These are phyloP conservation scores for Acrocera orbiculus DNA, from an alignment of 2,888 invertebrate species.

Conservation along the genomic window DNA sequence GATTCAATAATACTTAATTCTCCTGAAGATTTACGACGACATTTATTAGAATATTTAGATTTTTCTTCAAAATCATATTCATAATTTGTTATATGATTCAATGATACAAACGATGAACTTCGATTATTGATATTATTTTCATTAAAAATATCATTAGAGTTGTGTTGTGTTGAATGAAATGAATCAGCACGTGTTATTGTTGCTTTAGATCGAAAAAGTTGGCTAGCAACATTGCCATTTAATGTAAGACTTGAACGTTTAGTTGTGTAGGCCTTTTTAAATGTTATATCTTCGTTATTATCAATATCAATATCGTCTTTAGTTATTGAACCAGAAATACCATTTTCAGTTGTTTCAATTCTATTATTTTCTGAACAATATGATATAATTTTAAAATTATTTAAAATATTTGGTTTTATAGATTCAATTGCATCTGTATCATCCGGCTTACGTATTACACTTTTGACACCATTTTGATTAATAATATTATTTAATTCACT, in stretches of 20 bases:
- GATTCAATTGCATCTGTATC: background rate
- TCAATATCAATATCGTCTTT: too few relatives aligned
- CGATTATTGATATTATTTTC: slow-evolving; percentile 13
- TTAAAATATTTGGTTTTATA: background rate
- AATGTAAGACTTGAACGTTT: slow-evolving; percentile 15
- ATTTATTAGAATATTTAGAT: slow-evolving; percentile 11
- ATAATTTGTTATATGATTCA: slow-evolving; percentile 13
- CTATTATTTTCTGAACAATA: background rate
- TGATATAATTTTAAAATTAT: background rate
- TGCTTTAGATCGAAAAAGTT: slow-evolving; percentile 1
- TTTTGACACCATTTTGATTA: slow-evolving; percentile 20
- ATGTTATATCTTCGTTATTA: too few relatives aligned
- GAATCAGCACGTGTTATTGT: slow-evolving; percentile 23
- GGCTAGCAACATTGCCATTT: slow-evolving; percentile 8
- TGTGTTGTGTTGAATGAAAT: slow-evolving; percentile 21
- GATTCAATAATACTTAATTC: slow-evolving; percentile 30
- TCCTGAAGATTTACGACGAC: slow-evolving; percentile 25
- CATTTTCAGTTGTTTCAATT: background rate
- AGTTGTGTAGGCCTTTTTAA: too few relatives aligned
- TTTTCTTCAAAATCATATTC: slow-evolving; percentile 6
- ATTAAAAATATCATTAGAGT: slow-evolving; percentile 6
- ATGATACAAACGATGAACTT: slow-evolving; percentile 26
- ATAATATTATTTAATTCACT: slow-evolving; percentile 21
- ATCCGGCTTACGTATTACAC: slow-evolving; percentile 17
- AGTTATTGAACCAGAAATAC: too few relatives aligned